Evolutionary conservation across 2,797 vertebrate species (phyloP), one percentile per base, ranked within the genome.

Genomic region (Pampus argenteus): DNA sequence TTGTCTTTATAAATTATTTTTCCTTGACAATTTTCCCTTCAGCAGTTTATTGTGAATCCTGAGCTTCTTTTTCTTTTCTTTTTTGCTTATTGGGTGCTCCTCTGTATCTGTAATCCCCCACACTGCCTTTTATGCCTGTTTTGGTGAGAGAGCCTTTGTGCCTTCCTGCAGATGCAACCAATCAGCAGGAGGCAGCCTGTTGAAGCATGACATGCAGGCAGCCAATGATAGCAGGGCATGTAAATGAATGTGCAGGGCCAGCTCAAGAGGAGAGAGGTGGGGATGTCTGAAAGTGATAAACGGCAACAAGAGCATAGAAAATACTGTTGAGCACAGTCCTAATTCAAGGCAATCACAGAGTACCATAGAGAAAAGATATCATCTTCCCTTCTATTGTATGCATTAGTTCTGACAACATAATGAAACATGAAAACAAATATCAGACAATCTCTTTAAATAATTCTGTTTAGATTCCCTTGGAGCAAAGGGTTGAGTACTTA

Each of bases 101-200:
- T 84, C 81, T 88, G 81, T 56, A 62, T 68, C 64, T 66, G 48
- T 73, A 76, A 50, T 76, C 62, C 44, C 59, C 64, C 71, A 49
- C 68, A 13, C 74, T 50, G 78, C 74, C 77, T 91, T 94, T 94
- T 95, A 95, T 94, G 71, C 78, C 44, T 84, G 87, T 92, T 93
- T 90, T 76, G 84, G 77, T 85, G 79, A 75, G 84, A 31, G 74
- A 64, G 78, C 73, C 9, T 78, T 69, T 71, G 55, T 61, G 64
- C 83, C 80, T 74, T 57, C 73, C 57, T 64, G 38, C 63, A 23
- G 44, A 9, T 55, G 42, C 69, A 79, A 7, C 95, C 94, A 95
- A 94, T 94, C 82, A 59, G 81, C 74, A 71, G 25, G 48, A 9
- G 47, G 87, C 85, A 90, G 88, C 55, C 74, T 77, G 77, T 83